These are phyloP conservation scores for Rousettus leschenaultii DNA, from an alignment of 2,113 vertebrate species.

Conservation along the genomic window DNA sequence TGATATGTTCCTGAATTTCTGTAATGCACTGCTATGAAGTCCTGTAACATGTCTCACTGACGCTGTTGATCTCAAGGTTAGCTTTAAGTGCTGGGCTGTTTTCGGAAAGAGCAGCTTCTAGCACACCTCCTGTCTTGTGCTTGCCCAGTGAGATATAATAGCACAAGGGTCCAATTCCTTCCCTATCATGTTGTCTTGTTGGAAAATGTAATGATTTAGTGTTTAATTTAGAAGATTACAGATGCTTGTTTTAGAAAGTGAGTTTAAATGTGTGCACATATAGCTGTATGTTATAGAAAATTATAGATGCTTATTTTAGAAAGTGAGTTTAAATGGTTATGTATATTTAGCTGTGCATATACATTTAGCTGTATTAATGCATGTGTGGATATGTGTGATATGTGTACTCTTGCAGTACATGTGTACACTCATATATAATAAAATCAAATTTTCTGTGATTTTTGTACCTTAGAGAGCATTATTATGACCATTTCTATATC, in stretches of 20 bases:
- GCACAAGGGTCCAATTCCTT: background rate
- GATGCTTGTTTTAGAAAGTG: constrained; percentile 30
- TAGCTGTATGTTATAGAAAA: constrained; percentile 8
- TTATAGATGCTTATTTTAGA: constrained; percentile 24
- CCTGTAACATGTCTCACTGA: constrained; percentile 56
- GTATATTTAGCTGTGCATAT: background rate
- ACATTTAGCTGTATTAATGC: background rate
- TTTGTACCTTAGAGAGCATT: background rate
- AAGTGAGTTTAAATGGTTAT: background rate
- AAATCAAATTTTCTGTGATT: background rate
- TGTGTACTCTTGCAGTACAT: background rate
- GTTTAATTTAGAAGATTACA: constrained; percentile 40
- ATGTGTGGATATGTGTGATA: background rate
- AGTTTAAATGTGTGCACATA: background rate
- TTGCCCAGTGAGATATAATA: constrained; percentile 5
- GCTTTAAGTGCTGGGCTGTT: constrained; percentile 23
- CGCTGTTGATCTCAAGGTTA: constrained; percentile 50
- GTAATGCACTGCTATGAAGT: constrained; percentile 60
- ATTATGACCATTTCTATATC: background rate
- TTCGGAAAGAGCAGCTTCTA: constrained; percentile 27
- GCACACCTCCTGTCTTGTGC: background rate
- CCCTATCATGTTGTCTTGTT: background rate
- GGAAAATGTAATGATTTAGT: constrained; percentile 15
- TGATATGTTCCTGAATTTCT: constrained; percentile 58
- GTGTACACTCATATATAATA: background rate